A percentile compares a stretch with the other conserved stretches of the same genome.
These are phyloP conservation scores for Pocillopora damicornis DNA, from an alignment of 64 coral and sea anemone genomes.

Conservation along the genomic window DNA sequence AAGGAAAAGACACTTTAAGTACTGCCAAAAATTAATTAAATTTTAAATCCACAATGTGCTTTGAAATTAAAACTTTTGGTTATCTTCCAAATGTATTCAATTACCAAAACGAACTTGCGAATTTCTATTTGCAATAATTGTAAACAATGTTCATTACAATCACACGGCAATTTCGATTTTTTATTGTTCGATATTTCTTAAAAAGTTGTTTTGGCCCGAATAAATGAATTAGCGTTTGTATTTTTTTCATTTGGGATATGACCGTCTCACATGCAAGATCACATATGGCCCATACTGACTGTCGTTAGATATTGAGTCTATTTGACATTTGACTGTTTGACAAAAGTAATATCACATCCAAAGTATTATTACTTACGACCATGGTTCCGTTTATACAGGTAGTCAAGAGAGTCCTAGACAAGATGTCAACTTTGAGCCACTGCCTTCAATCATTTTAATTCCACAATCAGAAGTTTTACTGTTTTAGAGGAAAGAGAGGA, in stretches of 20 bases:
- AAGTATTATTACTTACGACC: not conserved
- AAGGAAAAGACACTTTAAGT: not conserved
- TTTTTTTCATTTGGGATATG: not conserved
- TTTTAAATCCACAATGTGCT: not conserved
- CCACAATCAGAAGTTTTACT: not conserved
- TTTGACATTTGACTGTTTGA: not conserved
- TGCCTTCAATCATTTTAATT: not conserved
- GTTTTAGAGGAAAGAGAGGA: not conserved
- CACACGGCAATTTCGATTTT: not conserved
- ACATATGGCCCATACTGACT: not conserved
- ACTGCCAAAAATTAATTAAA: not conserved
- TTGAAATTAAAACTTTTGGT: slow-evolving; percentile 14
- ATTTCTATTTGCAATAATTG: not conserved
- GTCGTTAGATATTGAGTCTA: not conserved
- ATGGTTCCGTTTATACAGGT: not conserved
- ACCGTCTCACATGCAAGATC: not conserved
- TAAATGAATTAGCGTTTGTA: not conserved
- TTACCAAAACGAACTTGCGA: not conserved
- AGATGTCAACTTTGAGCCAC: not conserved
- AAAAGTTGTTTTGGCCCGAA: not conserved
- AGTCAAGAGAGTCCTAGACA: not conserved
- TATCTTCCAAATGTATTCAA: slow-evolving; percentile 13
- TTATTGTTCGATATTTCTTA: not conserved
- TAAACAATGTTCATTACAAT: not conserved
- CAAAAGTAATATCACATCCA: not conserved